Conservation (phyloP, 1,140 invertebrate genomes). For the Anastatus disparis region DNA sequence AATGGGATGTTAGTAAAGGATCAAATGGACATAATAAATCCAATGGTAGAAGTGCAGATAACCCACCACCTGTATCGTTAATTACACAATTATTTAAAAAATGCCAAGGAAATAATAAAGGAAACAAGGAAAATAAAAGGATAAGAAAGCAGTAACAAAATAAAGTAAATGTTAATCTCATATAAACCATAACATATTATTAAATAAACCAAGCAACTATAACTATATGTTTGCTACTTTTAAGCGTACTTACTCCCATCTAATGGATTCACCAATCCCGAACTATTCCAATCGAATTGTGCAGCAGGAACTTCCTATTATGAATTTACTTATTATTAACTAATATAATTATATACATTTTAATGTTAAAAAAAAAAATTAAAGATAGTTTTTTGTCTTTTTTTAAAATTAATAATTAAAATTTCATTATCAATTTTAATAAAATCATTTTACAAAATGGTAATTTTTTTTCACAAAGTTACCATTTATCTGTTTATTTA, state of each 20-base stretch:
- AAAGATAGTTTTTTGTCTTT: background rate
- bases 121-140: background rate
- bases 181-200: too few relatives aligned
- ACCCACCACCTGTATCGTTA: constrained; percentile 61
- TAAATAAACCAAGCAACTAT: background rate
- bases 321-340: constrained; percentile 21
- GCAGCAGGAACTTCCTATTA: constrained; percentile 70
- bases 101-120: constrained; percentile 10
- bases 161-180: background rate
- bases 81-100: constrained; percentile 32
- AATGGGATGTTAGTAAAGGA: constrained; percentile 65
- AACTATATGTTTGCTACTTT: background rate
- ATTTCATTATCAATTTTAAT: background rate
- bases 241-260: constrained; percentile 71
- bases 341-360: too few relatives aligned
- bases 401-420: background rate
- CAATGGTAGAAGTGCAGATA: constrained; percentile 65
- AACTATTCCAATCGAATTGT: constrained; percentile 75
- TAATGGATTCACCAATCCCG: constrained; percentile 74
- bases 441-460: background rate
- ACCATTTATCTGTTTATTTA: constrained; percentile 2
- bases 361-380: too few relatives aligned
- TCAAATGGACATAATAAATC: constrained; percentile 65
- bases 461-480: constrained; percentile 3
- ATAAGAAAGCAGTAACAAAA: background rate